Evolutionary conservation across 2,888 invertebrate species (phyloP).

Genomic region (Ceramica pisi): DNA sequence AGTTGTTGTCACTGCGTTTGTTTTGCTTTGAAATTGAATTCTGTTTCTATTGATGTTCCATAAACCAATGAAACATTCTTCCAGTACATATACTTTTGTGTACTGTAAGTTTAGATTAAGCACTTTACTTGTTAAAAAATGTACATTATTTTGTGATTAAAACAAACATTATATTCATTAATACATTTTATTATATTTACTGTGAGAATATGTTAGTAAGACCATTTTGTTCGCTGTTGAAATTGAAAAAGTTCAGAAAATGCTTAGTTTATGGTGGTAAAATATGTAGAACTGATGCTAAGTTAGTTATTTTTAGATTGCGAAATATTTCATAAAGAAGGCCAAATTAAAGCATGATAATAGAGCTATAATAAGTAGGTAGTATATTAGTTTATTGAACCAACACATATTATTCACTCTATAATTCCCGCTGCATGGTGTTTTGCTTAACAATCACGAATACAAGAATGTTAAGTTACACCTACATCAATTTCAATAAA

Average conservation of each 20-base stretch:
- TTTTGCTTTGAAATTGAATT: constrained; percentile 26
- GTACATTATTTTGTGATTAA: no score
- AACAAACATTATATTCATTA: no score
- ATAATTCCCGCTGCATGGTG: background rate
- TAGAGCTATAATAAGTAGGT: background rate
- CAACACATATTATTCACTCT: background rate
- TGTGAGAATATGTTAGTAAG: background rate
- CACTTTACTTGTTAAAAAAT: no score
- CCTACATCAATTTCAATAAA: background rate
- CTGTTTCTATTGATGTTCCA: background rate
- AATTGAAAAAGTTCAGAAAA: background rate
- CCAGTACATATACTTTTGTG: no score
- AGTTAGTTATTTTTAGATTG: background rate
- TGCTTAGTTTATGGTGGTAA: background rate
- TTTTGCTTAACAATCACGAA: background rate
- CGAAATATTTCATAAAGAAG: background rate
- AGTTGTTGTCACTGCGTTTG: constrained; percentile 16
- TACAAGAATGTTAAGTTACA: background rate
- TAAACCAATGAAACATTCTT: background rate
- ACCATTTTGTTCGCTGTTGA: background rate
- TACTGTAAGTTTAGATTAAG: no score
- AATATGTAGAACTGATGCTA: background rate
- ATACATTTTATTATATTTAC: background rate
- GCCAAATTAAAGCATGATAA: background rate
- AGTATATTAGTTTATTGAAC: background rate